These are phyloP conservation scores for Odontamblyopus lacepedii DNA, from an alignment of 2,797 vertebrate species.

Conservation along the genomic window DNA sequence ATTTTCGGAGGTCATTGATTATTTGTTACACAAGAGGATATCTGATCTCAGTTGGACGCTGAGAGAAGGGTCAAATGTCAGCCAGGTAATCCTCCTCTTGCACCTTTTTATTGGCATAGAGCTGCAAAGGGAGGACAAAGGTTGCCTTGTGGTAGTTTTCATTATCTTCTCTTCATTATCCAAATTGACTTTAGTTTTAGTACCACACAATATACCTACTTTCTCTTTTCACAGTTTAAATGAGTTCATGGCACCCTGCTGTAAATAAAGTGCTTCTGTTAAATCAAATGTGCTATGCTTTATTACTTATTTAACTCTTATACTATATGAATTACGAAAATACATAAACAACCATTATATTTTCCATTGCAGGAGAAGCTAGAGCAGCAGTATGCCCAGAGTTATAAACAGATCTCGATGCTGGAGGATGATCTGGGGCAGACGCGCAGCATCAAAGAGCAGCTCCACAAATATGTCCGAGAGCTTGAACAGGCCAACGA, in stretches of 20 bases:
- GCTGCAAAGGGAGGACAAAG: constrained; percentile 46
- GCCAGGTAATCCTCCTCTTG: constrained; percentile 47
- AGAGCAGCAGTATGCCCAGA: constrained; percentile 95
- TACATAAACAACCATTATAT: background rate
- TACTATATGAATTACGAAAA: background rate
- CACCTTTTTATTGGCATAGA: constrained; percentile 62
- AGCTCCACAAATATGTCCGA: constrained; percentile 94
- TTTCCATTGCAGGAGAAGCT: constrained; percentile 86
- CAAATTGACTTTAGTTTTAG: background rate
- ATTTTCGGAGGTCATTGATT: background rate
- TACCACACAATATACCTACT: too few relatives aligned
- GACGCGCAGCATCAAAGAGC: constrained; percentile 94
- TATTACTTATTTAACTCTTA: background rate
- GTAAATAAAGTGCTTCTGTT: background rate
- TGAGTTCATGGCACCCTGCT: background rate
- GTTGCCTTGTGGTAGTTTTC: background rate
- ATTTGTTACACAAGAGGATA: constrained; percentile 38
- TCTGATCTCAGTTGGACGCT: constrained; percentile 35
- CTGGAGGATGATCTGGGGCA: constrained; percentile 95
- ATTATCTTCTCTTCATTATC: background rate
- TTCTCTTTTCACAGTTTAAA: too few relatives aligned
- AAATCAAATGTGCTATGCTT: background rate
- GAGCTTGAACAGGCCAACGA: constrained; percentile 98
- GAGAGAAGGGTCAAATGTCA: constrained; percentile 28
- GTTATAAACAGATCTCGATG: constrained; percentile 94